These are phyloP conservation scores for Lophochroa leadbeateri DNA, from an alignment of 2,113 vertebrate genomes.

Conservation along the genomic window DNA sequence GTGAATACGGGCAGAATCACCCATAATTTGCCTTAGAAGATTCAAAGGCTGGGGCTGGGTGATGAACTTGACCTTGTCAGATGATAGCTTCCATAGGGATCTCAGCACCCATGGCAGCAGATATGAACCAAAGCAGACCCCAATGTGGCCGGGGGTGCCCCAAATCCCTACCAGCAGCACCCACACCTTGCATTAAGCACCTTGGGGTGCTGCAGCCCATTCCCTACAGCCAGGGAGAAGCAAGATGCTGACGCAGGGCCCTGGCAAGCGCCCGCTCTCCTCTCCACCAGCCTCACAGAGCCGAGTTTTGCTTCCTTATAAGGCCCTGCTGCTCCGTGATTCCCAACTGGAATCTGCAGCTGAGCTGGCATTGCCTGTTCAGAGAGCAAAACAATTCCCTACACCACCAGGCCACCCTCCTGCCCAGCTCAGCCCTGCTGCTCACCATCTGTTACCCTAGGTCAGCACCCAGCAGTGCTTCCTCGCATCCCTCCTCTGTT, in stretches of 20 bases:
- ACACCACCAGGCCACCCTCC: background rate
- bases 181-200: background rate
- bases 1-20: rapidly evolving
- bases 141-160: rapidly evolving
- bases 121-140: rapidly evolving
- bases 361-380: background rate
- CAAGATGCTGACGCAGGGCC: background rate
- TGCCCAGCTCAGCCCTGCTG: background rate
- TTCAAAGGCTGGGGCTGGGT: background rate
- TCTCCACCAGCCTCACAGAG: constrained; percentile 1
- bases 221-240: background rate
- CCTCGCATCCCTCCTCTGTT: rapidly evolving
- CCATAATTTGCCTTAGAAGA: background rate
- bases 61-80: background rate
- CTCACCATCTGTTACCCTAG: rapidly evolving
- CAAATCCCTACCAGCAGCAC: background rate
- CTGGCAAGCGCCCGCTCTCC: constrained; percentile 37
- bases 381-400: constrained; percentile 42
- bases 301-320: constrained; percentile 72
- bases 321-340: constrained; percentile 56
- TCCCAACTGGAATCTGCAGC: background rate
- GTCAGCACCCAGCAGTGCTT: background rate
- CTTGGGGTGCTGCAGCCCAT: background rate
- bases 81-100: background rate
- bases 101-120: background rate